Percentiles rank a stretch among this genome's conserved stretches.
phyloP scores from a whole-genome alignment of 2,113 vertebrate species.

The Zosterops borbonicus region DNA sequence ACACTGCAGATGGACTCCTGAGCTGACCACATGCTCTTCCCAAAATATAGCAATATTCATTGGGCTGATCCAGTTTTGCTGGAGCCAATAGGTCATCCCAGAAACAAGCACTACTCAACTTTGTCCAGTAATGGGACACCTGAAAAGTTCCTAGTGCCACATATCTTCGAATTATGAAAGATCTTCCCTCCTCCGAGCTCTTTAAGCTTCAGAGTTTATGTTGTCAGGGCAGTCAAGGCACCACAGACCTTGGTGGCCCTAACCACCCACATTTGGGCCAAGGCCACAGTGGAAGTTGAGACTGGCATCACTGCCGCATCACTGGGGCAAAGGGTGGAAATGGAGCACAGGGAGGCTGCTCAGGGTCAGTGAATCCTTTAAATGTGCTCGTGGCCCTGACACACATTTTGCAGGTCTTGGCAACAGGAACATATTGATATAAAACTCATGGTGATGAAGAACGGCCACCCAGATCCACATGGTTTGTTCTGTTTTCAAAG shows the following conservation, averaged over 20 bases:
- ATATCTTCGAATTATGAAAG: neutral
- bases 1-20: neutral
- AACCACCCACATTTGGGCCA: neutral
- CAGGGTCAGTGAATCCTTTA: neutral
- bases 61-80: neutral
- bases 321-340: neutral
- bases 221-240: neutral
- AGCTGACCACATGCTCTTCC: fast-evolving
- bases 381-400: neutral
- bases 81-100: neutral
- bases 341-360: fast-evolving
- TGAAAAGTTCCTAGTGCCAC: neutral
- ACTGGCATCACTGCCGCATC: fast-evolving
- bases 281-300: neutral
- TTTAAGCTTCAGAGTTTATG: neutral
- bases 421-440: neutral
- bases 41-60: neutral
- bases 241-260: neutral
- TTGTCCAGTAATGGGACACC: neutral
- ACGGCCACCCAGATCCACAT: neutral
- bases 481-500: neutral
- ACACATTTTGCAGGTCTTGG: neutral
- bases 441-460: neutral
- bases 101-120: neutral
- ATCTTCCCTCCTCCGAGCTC: neutral